Conservation (phyloP, 2,797 vertebrate genomes). For the Coregonus suidteri region DNA sequence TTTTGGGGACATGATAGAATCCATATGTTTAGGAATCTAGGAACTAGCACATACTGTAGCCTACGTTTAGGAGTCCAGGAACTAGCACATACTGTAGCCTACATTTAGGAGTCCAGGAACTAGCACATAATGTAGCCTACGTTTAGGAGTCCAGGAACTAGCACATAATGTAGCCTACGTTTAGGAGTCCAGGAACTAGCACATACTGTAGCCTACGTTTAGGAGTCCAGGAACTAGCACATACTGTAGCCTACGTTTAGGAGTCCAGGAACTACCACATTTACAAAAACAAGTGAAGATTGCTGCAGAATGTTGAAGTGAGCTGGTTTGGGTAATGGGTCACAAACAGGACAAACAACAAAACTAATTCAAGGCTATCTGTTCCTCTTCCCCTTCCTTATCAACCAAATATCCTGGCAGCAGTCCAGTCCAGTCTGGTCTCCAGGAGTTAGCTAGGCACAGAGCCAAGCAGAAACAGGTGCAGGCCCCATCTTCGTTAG, state of each 20-base stretch:
- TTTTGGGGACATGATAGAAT: neutral
- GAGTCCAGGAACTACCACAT: neutral
- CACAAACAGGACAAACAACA: slow-evolving; percentile 60
- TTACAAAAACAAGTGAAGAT: neutral
- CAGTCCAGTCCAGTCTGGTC: slow-evolving; percentile 67
- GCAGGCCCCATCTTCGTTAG: slow-evolving; percentile 64
- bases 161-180: neutral
- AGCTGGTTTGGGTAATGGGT: slow-evolving; percentile 32
- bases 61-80: neutral
- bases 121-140: neutral
- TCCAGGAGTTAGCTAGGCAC: slow-evolving; percentile 67
- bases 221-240: neutral
- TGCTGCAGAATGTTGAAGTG: slow-evolving; percentile 14
- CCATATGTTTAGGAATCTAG: neutral
- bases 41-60: neutral
- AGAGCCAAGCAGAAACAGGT: slow-evolving; percentile 48
- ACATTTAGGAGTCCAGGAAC: neutral
- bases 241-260: neutral
- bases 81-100: neutral
- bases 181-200: neutral
- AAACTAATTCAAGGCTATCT: slow-evolving; percentile 59
- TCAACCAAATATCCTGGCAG: slow-evolving; percentile 67
- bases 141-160: neutral
- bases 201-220: neutral
- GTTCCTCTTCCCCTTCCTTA: slow-evolving; percentile 64